A percentile compares a stretch with the other conserved stretches of the same genome.
Conservation (phyloP, 2,797 vertebrate species). For the Pseudotriccus pelzelni region DNA sequence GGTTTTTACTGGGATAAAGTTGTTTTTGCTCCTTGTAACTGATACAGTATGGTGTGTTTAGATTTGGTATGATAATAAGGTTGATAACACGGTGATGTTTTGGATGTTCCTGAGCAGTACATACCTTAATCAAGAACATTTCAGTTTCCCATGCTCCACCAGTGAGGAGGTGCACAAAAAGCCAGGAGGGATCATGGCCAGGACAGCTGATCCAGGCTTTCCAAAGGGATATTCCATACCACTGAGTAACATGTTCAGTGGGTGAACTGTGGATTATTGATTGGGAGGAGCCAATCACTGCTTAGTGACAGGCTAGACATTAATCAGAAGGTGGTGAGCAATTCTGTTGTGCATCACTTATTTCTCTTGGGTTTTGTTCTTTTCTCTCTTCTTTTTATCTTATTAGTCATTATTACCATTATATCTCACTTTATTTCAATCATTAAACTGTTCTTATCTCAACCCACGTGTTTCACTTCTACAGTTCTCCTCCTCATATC, state of each 20-base stretch:
- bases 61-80: not conserved
- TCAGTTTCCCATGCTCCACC: not conserved
- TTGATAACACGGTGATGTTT: not conserved
- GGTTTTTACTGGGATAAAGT: not conserved
- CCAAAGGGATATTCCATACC: not conserved
- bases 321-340: not conserved
- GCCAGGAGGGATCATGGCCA: fast-evolving
- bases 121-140: not conserved
- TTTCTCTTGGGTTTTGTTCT: not conserved
- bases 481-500: not conserved
- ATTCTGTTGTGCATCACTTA: not conserved
- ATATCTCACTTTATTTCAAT: not conserved
- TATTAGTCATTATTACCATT: not conserved
- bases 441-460: not conserved
- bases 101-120: not conserved
- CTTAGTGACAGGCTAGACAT: not conserved
- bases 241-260: not conserved
- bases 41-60: not conserved
- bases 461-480: not conserved
- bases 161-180: not conserved
- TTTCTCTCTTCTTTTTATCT: not conserved
- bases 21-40: not conserved
- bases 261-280: not conserved
- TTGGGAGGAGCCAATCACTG: not conserved
- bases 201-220: not conserved